Evolutionary conservation across 2,797 vertebrate species (phyloP).

Genomic region (Paratrypauchen microcephalus): DNA sequence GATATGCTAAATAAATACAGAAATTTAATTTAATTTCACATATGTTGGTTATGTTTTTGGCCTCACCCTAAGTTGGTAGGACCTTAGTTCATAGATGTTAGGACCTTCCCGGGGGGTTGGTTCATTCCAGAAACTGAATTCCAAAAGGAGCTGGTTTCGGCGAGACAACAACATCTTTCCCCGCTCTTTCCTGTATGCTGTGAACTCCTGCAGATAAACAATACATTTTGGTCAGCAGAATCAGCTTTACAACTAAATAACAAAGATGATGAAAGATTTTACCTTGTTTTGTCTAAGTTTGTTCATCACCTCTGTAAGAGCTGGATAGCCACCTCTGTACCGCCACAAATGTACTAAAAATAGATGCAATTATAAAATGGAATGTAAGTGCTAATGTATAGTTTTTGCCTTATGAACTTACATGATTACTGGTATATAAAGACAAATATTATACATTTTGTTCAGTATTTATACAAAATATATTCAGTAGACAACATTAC

Average conservation of each 20-base stretch:
- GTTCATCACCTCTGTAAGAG: constrained; percentile 95
- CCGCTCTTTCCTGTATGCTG: constrained; percentile 87
- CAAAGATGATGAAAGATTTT: constrained; percentile 22
- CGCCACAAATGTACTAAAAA: constrained; percentile 92
- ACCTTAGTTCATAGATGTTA: constrained; percentile 94
- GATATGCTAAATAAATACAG: background rate
- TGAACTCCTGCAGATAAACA: constrained; percentile 82
- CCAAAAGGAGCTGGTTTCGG: constrained; percentile 91
- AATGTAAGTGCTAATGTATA: background rate
- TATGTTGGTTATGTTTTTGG: constrained; percentile 2
- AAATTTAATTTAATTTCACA: background rate
- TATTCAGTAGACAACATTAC: constrained; percentile 73
- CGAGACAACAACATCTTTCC: constrained; percentile 94
- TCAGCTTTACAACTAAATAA: background rate
- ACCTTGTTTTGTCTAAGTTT: constrained; percentile 95
- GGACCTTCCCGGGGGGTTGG: constrained; percentile 88
- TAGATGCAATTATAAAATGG: constrained; percentile 19
- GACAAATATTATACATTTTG: background rate
- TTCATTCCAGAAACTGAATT: constrained; percentile 98
- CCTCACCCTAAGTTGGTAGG: constrained; percentile 94
- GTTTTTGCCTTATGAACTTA: background rate
- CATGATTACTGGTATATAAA: background rate
- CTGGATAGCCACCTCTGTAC: constrained; percentile 95
- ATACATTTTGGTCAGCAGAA: background rate
- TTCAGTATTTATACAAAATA: background rate